Percentiles rank a stretch among this genome's conserved stretches.
phyloP scores from a whole-genome alignment of 2,113 vertebrate genomes.

The Silurus meridionalis region DNA sequence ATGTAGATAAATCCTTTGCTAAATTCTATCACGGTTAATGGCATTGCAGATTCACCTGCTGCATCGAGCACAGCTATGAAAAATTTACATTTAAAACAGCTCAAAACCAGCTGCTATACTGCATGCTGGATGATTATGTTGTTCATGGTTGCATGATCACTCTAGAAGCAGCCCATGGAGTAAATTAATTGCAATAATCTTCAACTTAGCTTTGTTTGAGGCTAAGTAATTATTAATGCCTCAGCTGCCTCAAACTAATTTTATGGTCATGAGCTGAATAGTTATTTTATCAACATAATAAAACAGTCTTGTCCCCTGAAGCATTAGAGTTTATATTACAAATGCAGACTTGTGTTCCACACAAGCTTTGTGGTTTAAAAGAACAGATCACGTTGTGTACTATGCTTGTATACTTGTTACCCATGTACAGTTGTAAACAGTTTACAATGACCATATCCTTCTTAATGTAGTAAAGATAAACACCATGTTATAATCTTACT shows the following conservation, averaged over 20 bases:
- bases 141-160: background rate
- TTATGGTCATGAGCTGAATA: background rate
- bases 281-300: background rate
- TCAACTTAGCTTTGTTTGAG: background rate
- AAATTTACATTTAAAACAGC: background rate
- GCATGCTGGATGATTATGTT: background rate
- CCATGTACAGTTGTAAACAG: background rate
- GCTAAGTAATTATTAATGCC: background rate
- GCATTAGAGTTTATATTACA: background rate
- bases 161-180: background rate
- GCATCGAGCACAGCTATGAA: background rate
- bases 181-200: background rate
- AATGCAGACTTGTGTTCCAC: background rate
- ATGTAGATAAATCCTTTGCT: background rate
- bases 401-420: background rate
- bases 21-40: background rate
- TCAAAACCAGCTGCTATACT: background rate
- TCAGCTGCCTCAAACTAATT: background rate
- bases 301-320: background rate
- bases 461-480: background rate
- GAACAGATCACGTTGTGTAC: background rate
- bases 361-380: background rate
- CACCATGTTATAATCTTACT: conserved; percentile 77
- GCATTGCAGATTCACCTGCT: background rate
- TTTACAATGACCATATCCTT: background rate